phyloP scores from a whole-genome alignment of 1,140 invertebrate genomes.

The Frieseomelitta varia region DNA sequence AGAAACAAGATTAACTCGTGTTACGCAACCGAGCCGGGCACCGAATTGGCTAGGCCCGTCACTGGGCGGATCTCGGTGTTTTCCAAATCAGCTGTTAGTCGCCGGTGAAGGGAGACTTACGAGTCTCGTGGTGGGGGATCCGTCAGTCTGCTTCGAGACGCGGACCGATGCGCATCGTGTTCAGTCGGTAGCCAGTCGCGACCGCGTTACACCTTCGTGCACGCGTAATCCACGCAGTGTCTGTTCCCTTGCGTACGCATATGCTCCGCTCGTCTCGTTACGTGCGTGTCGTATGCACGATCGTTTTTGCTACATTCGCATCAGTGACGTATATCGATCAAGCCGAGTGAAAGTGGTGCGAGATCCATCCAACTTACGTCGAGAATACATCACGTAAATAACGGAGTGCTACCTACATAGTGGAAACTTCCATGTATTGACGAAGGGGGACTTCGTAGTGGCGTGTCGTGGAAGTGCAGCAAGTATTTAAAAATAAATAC shows the following conservation, averaged over 20 bases:
- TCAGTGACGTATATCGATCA: background rate
- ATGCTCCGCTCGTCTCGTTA: background rate
- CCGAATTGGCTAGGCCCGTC: background rate
- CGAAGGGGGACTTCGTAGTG: slow-evolving; percentile 15
- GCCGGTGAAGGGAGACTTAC: slow-evolving; percentile 57
- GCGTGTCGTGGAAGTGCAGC: background rate
- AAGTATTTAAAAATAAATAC: slow-evolving; percentile 52
- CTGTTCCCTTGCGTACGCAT: background rate
- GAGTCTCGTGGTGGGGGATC: slow-evolving; percentile 35
- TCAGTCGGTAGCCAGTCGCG: background rate
- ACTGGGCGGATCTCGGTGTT: slow-evolving; percentile 65
- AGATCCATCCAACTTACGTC: background rate
- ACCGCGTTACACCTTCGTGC: background rate
- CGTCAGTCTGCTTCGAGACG: slow-evolving; percentile 66
- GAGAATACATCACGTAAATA: too few relatives aligned
- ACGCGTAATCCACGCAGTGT: background rate
- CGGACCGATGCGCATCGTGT: slow-evolving; percentile 40
- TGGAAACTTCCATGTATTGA: slow-evolving; percentile 27
- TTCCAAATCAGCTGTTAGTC: slow-evolving; percentile 77
- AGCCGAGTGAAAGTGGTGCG: slow-evolving; percentile 37
- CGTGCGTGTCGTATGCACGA: background rate
- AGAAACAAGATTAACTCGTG: slow-evolving; percentile 17
- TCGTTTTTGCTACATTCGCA: background rate
- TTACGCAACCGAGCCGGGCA: slow-evolving; percentile 39
- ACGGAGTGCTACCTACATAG: background rate